Evolutionary conservation across 2,113 vertebrate genomes (phyloP), one percentile per base, ranked within the genome.

Genomic region (Pelobates fuscus): DNA sequence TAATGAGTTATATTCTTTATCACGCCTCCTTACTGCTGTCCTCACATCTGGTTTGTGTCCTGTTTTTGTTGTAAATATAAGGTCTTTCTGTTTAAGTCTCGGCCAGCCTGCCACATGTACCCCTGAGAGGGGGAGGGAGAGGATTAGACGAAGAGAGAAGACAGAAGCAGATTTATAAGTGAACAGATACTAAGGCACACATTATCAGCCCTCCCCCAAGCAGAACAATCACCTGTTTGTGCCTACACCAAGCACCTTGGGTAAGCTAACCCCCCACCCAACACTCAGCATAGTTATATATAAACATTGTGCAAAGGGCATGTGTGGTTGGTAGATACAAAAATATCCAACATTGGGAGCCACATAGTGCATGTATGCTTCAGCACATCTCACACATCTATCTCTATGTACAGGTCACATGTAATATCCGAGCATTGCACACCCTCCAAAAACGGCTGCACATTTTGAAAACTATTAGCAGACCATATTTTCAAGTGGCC

Each of bases 141-240:
- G 71, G 58, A 71, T 71, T 71, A 71, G 58, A 49, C n/a, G 10
- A 2, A 27, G 60, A 27, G 30, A 18, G 44, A 30, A 71, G 59
- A 72, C 44, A 72, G 60, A 26, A 64, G 46, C 44, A 21, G 70
- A 72, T 37, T 61, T 72, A 62, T 55, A 64, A 72, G 62, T 37
- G 62, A 14, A 43, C 62, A 65, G 70, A 72, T 55, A 67, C 52
- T 26, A 21, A 25, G 61, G 29, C 27, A 3, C 29, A 37, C 29
- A 32, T 17, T 62, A 57, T 57, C 71, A 27, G 21, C 25, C 46
- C 24, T 21, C 30, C 52, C 30, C 44, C 24, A 24, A 18, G 24
- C 24, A 67, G 71, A 75, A 75, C 71, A 75, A 75, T 67, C 71
- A 75, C 63, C 71, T 30, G 49, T 27, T 66, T 75, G 63, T 75